These are phyloP conservation scores for Scolopax mira DNA, from an alignment of 2,113 vertebrate species.

Conservation along the genomic window DNA sequence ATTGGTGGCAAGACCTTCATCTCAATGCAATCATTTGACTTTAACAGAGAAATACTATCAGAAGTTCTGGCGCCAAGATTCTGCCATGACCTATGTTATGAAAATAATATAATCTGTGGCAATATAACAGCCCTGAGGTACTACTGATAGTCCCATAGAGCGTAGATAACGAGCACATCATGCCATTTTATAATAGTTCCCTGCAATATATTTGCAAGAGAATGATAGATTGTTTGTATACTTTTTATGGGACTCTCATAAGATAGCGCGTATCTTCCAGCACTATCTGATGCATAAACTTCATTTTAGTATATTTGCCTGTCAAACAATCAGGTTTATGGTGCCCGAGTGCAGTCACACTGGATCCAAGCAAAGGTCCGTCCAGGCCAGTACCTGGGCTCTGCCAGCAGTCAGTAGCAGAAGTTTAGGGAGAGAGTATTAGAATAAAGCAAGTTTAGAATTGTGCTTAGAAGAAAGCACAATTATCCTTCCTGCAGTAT, in stretches of 20 bases:
- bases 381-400: neutral
- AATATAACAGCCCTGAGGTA: neutral
- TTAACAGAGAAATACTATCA: neutral
- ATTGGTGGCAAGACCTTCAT: neutral
- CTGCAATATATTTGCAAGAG: constrained; percentile 21
- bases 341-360: neutral
- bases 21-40: neutral
- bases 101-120: constrained; percentile 38
- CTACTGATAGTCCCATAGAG: neutral
- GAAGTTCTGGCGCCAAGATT: neutral
- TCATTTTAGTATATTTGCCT: constrained; percentile 29
- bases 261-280: constrained; percentile 31
- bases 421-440: neutral
- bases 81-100: constrained; percentile 29
- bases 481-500: neutral
- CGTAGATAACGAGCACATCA: neutral
- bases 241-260: constrained; percentile 29
- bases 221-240: constrained; percentile 8
- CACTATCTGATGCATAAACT: constrained; percentile 44
- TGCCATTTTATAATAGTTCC: constrained; percentile 3
- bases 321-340: constrained; percentile 14
- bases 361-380: neutral
- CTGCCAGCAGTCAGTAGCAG: accelerated
- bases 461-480: too few species aligned
- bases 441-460: neutral